phyloP scores from a whole-genome alignment of 2,888 invertebrate genomes.

The Melinopterus prodromus region DNA sequence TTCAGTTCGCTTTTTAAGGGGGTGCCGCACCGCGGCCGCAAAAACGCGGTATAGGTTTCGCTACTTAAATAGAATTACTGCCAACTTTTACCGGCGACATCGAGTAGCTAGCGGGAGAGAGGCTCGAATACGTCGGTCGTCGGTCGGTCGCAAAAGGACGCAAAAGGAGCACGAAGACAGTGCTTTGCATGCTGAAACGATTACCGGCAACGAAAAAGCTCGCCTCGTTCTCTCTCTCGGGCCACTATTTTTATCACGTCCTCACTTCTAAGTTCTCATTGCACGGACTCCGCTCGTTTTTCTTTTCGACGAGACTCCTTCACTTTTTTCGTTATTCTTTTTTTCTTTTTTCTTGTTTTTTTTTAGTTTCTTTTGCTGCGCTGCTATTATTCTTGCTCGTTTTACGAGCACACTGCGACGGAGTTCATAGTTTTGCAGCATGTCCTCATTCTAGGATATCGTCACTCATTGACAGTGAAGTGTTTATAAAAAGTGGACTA shows the following conservation, averaged over 20 bases:
- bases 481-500: background rate
- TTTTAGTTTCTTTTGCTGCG: background rate
- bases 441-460: background rate
- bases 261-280: constrained; percentile 19
- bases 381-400: constrained; percentile 17
- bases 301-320: background rate
- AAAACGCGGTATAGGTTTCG: background rate
- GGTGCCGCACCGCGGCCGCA: background rate
- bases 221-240: background rate
- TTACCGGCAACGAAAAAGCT: background rate
- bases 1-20: background rate
- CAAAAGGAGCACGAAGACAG: background rate
- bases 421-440: background rate
- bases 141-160: constrained; percentile 16
- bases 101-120: background rate
- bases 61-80: constrained; percentile 14
- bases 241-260: constrained; percentile 25
- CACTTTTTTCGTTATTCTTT: background rate
- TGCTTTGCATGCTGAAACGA: constrained; percentile 21
- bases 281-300: constrained; percentile 9
- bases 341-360: background rate
- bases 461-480: background rate
- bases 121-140: constrained; percentile 13
- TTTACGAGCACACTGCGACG: background rate
- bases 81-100: constrained; percentile 22